These are phyloP conservation scores for Colaptes auratus DNA, from an alignment of 2,113 vertebrate genomes.

Conservation along the genomic window DNA sequence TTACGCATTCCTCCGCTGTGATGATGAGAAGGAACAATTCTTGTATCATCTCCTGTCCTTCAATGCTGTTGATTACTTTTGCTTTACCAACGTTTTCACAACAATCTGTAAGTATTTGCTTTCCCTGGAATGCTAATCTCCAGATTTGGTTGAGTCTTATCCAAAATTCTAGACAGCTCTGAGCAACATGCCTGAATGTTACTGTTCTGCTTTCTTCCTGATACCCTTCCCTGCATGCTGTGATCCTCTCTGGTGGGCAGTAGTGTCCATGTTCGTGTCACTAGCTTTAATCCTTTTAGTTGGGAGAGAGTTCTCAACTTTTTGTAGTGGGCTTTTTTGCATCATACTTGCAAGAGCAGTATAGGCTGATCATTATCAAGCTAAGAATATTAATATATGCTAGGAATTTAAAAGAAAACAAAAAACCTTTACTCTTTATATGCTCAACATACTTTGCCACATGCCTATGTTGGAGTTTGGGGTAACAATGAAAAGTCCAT, in stretches of 20 bases:
- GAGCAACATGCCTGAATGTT: background rate
- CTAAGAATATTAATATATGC: background rate
- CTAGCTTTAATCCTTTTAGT: background rate
- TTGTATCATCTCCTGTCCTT: slow-evolving; percentile 98
- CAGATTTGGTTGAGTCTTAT: background rate
- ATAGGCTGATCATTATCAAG: background rate
- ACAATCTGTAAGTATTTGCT: slow-evolving; percentile 90
- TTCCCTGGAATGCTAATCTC: background rate
- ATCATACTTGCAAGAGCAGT: background rate
- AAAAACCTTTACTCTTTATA: background rate
- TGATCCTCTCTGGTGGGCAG: background rate
- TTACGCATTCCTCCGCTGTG: slow-evolving; percentile 96
- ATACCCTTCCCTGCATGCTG: background rate
- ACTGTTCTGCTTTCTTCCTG: background rate
- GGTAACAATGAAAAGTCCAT: background rate
- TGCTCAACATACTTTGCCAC: background rate
- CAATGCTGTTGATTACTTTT: slow-evolving; percentile 98
- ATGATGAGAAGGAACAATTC: slow-evolving; percentile 99
- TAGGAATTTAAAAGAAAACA: background rate
- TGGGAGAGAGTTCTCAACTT: background rate
- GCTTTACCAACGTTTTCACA: slow-evolving; percentile 98
- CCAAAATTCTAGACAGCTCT: background rate
- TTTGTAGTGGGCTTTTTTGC: background rate
- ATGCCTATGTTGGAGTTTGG: background rate
- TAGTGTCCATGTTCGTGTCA: background rate